These are phyloP conservation scores for Adelosebastes latens DNA, from an alignment of 2,797 vertebrate genomes.

Conservation along the genomic window DNA sequence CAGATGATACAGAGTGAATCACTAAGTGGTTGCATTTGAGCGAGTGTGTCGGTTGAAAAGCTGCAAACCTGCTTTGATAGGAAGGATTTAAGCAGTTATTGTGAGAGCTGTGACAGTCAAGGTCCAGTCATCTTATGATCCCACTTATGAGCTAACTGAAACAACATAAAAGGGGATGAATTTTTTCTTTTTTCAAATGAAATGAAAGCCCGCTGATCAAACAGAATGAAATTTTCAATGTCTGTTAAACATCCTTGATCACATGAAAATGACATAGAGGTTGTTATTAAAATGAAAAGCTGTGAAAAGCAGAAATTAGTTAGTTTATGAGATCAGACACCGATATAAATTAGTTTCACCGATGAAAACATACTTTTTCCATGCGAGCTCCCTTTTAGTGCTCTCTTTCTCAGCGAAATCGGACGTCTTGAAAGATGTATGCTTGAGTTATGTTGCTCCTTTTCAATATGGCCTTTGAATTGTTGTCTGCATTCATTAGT, in stretches of 20 bases:
- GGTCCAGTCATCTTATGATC: conserved; percentile 24
- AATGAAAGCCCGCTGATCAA: conserved; percentile 18
- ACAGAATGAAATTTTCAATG: conserved; percentile 1
- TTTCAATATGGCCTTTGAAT: conserved; percentile 67
- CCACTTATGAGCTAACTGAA: conserved; percentile 3
- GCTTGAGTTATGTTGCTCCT: conserved; percentile 38
- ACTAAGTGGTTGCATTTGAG: conserved; percentile 29
- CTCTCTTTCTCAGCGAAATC: conserved; percentile 24
- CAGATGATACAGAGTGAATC: conserved; percentile 18
- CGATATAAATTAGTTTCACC: background rate
- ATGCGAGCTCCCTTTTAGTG: background rate
- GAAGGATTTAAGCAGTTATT: conserved; percentile 13
- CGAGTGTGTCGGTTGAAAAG: conserved; percentile 15
- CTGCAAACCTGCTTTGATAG: conserved; percentile 30
- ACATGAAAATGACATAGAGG: background rate
- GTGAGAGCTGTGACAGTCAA: background rate
- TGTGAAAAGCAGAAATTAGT: background rate
- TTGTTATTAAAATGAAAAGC: conserved; percentile 17
- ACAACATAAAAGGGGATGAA: conserved; percentile 1
- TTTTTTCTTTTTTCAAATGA: background rate
- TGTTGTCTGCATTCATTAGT: conserved; percentile 68
- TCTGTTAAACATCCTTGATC: conserved; percentile 24
- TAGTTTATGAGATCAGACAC: conserved; percentile 21
- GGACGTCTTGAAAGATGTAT: conserved; percentile 30
- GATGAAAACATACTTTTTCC: conserved; percentile 18